Evolutionary conservation across 2,797 vertebrate genomes (phyloP).

Genomic region (Xyrichtys novacula): DNA sequence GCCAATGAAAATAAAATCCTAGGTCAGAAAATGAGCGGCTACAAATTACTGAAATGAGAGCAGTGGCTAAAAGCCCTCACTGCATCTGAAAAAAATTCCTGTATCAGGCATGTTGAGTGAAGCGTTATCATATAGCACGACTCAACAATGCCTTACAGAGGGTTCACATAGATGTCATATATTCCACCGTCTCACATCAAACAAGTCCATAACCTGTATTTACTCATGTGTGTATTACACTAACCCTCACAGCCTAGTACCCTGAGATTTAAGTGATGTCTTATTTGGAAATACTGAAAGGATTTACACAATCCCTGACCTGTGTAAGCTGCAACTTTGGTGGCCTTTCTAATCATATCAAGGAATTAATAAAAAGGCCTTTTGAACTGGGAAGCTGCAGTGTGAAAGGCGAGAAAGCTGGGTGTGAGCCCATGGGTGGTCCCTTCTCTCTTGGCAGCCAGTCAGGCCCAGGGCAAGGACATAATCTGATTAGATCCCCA

Average conservation of each 20-base stretch:
- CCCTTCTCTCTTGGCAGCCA: constrained; percentile 46
- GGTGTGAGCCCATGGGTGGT: constrained; percentile 56
- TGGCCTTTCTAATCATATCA: constrained; percentile 64
- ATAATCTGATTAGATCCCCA: constrained; percentile 73
- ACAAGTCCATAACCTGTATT: background rate
- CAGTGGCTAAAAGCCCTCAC: too few relatives aligned
- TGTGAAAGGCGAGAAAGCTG: constrained; percentile 19
- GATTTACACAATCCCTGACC: constrained; percentile 23
- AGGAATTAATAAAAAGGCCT: constrained; percentile 61
- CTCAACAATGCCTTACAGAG: constrained; percentile 1
- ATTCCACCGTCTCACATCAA: background rate
- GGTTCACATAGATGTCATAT: background rate
- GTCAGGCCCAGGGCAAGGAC: constrained; percentile 40
- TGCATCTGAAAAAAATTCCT: too few relatives aligned
- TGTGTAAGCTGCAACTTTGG: constrained; percentile 34
- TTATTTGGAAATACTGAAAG: constrained; percentile 32
- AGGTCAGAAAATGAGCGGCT: too few relatives aligned
- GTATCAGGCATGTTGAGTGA: background rate
- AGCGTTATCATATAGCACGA: background rate
- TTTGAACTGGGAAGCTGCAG: constrained; percentile 57
- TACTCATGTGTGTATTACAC: background rate
- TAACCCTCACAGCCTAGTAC: constrained; percentile 2
- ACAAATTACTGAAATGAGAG: too few relatives aligned
- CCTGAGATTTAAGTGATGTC: background rate
- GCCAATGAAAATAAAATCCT: too few relatives aligned